Evolutionary conservation across 2,888 invertebrate species (phyloP), one percentile per base, ranked within the genome.

Genomic region (Scotopteryx bipunctaria): DNA sequence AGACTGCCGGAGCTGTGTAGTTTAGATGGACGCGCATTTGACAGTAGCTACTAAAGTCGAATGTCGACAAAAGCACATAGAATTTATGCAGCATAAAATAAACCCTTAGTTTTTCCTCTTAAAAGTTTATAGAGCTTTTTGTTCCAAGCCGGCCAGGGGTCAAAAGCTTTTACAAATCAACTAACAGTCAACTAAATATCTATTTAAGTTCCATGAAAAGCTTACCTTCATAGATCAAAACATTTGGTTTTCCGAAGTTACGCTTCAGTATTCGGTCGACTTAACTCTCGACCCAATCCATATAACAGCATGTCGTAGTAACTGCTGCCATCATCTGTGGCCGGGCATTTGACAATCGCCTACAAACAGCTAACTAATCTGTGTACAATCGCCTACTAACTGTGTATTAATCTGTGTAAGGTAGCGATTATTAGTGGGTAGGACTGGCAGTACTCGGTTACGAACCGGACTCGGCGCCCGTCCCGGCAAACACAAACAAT

Each of bases 361-460:
- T 36, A 43, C 43, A 37, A 43, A 47, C 53, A 36, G 38, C 16
- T 38, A 1, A 16, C 6, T 47, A 38, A 29, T 38, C 53, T 53
- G 15, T 38, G 35, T 17, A 9, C 29, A 43, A 23, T 31, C 13
- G 16, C 19, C 9, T 31, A 47, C 35, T 31, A 25, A 55, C 50
- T 55, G 19, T 16, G 4, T 9, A 15, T 8, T 43, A 50, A 40
- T 55, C 55, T 55, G 47, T 43, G 55, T 40, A 43, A 31, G 44
- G 41, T 48, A 38, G 48, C 54, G 47, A 40, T 46, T 44, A 55
- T 45, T 33, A n/a, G 53, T 61, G 53, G 55, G 54, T 44, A 55
- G 55, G 47, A 47, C 57, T 47, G n/a, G 52, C 60, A 62, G 62
- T 62, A 31, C 54, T 31, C 56, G 54, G 51, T 31, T 21, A 40